Conservation (phyloP, 2,888 invertebrate species). For the Falcaria lacertinaria region DNA sequence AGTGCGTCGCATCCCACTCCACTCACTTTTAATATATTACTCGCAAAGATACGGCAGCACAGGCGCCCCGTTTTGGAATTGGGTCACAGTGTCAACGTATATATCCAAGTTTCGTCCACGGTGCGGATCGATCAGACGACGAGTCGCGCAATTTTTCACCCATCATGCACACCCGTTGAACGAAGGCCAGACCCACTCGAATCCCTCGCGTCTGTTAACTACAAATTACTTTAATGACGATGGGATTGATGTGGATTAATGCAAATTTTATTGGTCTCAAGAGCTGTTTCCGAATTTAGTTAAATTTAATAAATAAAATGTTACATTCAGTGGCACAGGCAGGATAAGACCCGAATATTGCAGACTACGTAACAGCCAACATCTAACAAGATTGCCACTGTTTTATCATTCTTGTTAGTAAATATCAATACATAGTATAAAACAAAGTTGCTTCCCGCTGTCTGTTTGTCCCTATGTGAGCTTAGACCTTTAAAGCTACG, state of each 20-base stretch:
- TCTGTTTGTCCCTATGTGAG: too few species aligned
- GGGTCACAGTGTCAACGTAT: conserved; percentile 59
- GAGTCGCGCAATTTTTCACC: conserved; percentile 24
- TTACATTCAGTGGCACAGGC: conserved; percentile 10
- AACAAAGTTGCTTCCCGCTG: too few species aligned
- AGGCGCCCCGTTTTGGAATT: conserved; percentile 52
- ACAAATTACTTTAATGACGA: conserved; percentile 22
- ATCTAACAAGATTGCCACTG: too few species aligned
- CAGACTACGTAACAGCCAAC: too few species aligned
- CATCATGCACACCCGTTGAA: conserved; percentile 15
- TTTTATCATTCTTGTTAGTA: too few species aligned
- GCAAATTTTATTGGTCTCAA: conserved; percentile 2
- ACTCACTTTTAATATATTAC: conserved; percentile 8
- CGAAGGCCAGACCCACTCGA: conserved; percentile 18
- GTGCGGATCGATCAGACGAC: conserved; percentile 40
- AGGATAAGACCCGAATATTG: neutral
- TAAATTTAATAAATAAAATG: conserved; percentile 13
- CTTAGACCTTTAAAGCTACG: too few species aligned
- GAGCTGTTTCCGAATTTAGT: conserved; percentile 5
- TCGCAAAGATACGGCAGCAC: conserved; percentile 27
- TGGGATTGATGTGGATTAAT: conserved; percentile 6
- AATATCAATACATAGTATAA: too few species aligned
- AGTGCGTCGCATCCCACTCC: neutral
- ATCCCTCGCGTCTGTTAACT: conserved; percentile 21
- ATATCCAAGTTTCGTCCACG: conserved; percentile 28